A percentile compares a stretch with the other conserved stretches of the same genome.
phyloP scores from a whole-genome alignment of 2,888 invertebrate genomes.

The Drosophila gaucha region DNA sequence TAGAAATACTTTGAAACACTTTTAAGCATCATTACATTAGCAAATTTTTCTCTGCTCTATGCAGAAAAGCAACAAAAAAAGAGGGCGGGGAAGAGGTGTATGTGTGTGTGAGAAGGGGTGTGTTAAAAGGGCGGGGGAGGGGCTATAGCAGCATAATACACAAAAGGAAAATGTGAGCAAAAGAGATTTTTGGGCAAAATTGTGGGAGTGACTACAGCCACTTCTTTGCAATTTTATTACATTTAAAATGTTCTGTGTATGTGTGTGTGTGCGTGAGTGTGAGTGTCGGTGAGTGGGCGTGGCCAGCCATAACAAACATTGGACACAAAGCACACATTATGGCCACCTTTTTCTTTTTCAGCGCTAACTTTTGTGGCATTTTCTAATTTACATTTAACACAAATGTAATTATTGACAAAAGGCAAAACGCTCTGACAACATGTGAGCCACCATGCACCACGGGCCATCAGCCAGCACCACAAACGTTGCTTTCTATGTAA shows the following conservation, averaged over 20 bases:
- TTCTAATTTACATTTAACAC: conserved; percentile 78
- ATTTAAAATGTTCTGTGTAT: conserved; percentile 15
- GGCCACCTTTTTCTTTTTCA: conserved; percentile 36
- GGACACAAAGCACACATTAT: conserved; percentile 42
- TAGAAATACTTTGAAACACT: conserved; percentile 79
- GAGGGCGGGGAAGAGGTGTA: neutral
- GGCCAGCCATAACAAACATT: conserved; percentile 35
- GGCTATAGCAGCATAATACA: conserved; percentile 7
- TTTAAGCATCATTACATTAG: conserved; percentile 81
- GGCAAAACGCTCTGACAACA: conserved; percentile 57
- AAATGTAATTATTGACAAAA: conserved; percentile 75
- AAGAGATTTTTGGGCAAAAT: conserved; percentile 42
- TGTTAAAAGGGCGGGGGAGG: neutral
- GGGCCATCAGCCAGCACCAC: conserved; percentile 19
- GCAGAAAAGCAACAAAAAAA: conserved; percentile 7
- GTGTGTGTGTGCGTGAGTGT: conserved; percentile 4
- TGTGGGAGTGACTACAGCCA: conserved; percentile 40
- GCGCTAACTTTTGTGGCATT: conserved; percentile 53
- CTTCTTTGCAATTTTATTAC: conserved; percentile 40
- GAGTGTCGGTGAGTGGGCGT: conserved; percentile 37
- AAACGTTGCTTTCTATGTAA: conserved; percentile 57
- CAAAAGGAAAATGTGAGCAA: conserved; percentile 40
- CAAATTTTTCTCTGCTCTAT: conserved; percentile 64
- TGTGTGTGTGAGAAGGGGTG: neutral
- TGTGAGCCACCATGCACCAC: conserved; percentile 28